A percentile compares a stretch with the other conserved stretches of the same genome.
These are phyloP conservation scores for Enoplosus armatus DNA, from an alignment of 2,797 vertebrate genomes.

Conservation along the genomic window DNA sequence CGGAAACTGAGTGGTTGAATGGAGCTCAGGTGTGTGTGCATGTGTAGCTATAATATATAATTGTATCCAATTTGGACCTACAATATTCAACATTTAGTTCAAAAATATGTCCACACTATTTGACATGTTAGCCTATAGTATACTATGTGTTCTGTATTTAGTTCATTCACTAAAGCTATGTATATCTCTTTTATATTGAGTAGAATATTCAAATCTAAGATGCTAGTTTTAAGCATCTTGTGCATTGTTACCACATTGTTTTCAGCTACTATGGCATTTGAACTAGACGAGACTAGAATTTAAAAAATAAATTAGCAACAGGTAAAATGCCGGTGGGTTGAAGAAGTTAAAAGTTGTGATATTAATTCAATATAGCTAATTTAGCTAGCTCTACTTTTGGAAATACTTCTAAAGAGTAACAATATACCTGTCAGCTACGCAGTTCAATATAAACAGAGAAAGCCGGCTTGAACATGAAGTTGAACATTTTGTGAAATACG, in stretches of 20 bases:
- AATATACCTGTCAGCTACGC: background rate
- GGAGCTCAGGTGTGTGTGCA: background rate
- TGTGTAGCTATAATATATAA: background rate
- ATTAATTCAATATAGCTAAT: background rate
- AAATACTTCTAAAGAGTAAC: background rate
- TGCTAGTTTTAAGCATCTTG: background rate
- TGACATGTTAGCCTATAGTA: background rate
- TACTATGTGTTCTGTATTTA: background rate
- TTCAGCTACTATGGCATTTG: background rate
- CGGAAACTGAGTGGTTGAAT: background rate
- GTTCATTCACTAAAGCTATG: background rate
- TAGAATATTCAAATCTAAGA: background rate
- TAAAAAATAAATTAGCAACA: no score
- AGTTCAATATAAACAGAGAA: background rate
- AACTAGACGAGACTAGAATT: background rate
- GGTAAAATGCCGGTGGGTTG: no score
- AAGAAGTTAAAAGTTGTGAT: background rate
- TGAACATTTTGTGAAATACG: background rate
- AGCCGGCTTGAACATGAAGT: background rate
- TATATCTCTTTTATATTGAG: background rate
- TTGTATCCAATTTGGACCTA: background rate
- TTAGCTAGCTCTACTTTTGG: background rate
- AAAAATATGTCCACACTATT: background rate
- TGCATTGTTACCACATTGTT: background rate
- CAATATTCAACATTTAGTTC: background rate